Percentiles rank a stretch among this genome's conserved stretches.
These are phyloP conservation scores for Mellivora capensis DNA, from an alignment of 2,113 vertebrate species.

Conservation along the genomic window DNA sequence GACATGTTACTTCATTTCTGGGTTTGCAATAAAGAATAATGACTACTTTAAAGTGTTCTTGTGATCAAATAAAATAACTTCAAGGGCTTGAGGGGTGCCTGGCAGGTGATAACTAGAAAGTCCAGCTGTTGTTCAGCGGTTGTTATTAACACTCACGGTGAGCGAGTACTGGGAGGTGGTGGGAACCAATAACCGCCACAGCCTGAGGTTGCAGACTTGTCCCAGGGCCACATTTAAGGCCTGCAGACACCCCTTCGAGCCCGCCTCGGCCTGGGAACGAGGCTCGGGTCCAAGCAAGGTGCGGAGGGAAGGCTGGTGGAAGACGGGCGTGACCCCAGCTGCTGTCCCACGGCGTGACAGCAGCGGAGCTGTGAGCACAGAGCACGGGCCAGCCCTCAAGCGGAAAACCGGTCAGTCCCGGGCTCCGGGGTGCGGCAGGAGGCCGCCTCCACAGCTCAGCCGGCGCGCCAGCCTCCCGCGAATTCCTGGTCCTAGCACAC, in stretches of 20 bases:
- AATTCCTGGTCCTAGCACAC: not conserved
- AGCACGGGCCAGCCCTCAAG: not conserved
- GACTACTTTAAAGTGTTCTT: not conserved
- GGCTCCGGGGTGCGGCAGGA: not conserved
- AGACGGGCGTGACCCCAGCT: not conserved
- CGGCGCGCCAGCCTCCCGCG: not conserved
- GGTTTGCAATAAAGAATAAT: not conserved
- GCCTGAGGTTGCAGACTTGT: not conserved
- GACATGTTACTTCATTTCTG: not conserved
- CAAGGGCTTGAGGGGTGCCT: not conserved
- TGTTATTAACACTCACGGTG: too few relatives aligned
- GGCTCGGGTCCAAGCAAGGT: too few relatives aligned
- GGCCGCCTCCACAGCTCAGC: not conserved
- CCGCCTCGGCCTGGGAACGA: not conserved
- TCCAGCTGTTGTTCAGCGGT: not conserved
- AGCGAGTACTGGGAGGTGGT: not conserved
- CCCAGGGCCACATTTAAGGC: not conserved
- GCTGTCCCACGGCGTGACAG: not conserved
- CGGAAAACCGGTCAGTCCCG: too few relatives aligned
- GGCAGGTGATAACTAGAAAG: not conserved
- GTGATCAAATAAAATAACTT: not conserved
- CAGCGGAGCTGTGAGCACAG: not conserved
- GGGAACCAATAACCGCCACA: not conserved
- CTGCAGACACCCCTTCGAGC: not conserved
- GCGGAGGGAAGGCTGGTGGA: not conserved